Evolutionary conservation across 2,888 invertebrate species (phyloP).

Genomic region (Plagiodera versicolora): DNA sequence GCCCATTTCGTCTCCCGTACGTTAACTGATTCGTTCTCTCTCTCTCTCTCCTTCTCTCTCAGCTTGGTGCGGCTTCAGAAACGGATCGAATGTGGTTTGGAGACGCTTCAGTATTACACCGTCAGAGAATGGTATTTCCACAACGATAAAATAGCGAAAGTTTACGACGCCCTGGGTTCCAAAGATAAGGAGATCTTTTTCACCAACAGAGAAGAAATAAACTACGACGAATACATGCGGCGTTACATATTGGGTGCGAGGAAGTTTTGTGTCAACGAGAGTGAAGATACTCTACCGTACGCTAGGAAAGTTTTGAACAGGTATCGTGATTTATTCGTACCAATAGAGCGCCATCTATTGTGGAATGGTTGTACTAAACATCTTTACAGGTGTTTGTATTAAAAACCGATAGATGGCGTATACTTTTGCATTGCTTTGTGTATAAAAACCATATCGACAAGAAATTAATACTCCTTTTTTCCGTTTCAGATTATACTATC

Average conservation of each 20-base stretch:
- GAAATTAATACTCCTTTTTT: conserved; percentile 2
- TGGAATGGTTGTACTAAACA: too few relatives aligned
- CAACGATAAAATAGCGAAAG: conserved; percentile 62
- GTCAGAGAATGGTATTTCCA: conserved; percentile 79
- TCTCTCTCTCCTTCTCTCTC: conserved; percentile 49
- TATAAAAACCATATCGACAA: too few relatives aligned
- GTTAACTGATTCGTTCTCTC: background rate
- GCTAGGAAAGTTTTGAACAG: conserved; percentile 66
- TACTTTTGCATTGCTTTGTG: too few relatives aligned
- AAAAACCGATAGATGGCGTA: too few relatives aligned
- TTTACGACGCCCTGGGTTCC: conserved; percentile 58
- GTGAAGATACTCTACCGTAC: conserved; percentile 72
- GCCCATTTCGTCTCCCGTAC: background rate
- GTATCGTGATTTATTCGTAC: too few relatives aligned
- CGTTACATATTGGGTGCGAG: conserved; percentile 82
- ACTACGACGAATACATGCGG: conserved; percentile 68
- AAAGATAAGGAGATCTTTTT: conserved; percentile 66
- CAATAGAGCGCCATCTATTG: too few relatives aligned
- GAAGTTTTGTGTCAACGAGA: conserved; percentile 82
- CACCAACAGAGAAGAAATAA: conserved; percentile 57
- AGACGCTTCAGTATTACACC: conserved; percentile 77
- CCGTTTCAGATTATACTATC: conserved; percentile 51
- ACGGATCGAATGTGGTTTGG: conserved; percentile 63
- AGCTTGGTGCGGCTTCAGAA: conserved; percentile 69
- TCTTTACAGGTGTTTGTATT: too few relatives aligned